Conservation (phyloP, 2,797 vertebrate species). For the Myripristis murdjan region DNA sequence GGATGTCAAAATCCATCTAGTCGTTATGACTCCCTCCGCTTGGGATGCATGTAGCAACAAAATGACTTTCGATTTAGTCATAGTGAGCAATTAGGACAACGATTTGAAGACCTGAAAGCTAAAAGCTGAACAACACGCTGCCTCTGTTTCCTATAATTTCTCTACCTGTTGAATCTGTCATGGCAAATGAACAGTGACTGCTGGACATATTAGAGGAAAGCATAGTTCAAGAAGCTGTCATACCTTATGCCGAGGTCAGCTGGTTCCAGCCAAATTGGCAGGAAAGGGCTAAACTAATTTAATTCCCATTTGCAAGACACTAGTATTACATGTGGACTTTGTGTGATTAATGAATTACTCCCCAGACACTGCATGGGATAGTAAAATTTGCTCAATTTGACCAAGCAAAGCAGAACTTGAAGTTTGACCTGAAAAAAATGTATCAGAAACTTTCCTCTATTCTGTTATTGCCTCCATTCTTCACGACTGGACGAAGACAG, state of each 20-base stretch:
- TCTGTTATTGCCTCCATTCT: not conserved
- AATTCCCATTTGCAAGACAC: conserved; percentile 30
- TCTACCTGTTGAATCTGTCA: conserved; percentile 23
- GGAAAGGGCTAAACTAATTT: conserved; percentile 35
- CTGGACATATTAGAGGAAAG: conserved; percentile 26
- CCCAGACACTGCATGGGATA: conserved; percentile 46
- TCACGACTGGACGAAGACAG: not conserved
- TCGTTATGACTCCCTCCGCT: conserved; percentile 25
- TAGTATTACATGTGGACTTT: conserved; percentile 36
- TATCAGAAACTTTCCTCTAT: too few species aligned
- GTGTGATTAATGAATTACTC: conserved; percentile 59
- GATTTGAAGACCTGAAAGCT: conserved; percentile 17
- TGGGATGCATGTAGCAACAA: conserved; percentile 6
- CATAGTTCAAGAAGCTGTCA: conserved; percentile 49
- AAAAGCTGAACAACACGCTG: conserved; percentile 9
- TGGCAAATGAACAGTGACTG: conserved; percentile 19
- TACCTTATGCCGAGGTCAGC: conserved; percentile 53
- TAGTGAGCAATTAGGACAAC: conserved; percentile 12
- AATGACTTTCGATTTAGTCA: conserved; percentile 38
- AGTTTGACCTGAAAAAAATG: not conserved
- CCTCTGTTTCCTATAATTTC: conserved; percentile 15
- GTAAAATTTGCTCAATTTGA: conserved; percentile 57
- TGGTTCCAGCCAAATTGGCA: conserved; percentile 34
- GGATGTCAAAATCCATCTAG: conserved; percentile 24
- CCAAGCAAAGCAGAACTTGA: not conserved